Evolutionary conservation across 1,140 invertebrate genomes (phyloP), one percentile per base, ranked within the genome.

Genomic region (Heliconius himera): DNA sequence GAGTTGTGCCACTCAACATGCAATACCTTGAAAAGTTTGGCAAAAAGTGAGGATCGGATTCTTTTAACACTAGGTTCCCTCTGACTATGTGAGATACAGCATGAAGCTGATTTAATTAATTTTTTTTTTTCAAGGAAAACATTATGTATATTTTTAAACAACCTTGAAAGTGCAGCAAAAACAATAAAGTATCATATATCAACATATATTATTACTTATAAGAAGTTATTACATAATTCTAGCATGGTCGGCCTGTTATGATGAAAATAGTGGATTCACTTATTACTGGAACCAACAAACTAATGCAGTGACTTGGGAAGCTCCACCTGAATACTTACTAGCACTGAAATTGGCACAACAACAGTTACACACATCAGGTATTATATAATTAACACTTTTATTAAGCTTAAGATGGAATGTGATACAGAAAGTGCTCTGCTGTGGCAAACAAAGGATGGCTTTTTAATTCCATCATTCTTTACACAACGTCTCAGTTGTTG

Each of bases 281-380:
- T 95, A 95, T 81, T 95, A 95, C 77, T 95, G 94, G 94, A 94
- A 95, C 73, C 94, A 95, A 77, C 85, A 88, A 38, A 95, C 94
- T 1, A 95, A 95, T 89, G 91, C 90, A 8, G 94, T 95, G 8
- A 94, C 93, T 5, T 95, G 94, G 94, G 93, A 95, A 73, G 90
- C 94, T 8, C 94, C 94, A 29, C 90, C 93, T 0, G 94, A 94
- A 51, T 94, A 94, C 51, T 80, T 94, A 11, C 80, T 94, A 1
- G 92, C 92, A 1, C 74, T 94, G 2, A 93, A 93, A 78, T 70
- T 94, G 41, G 93, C 93, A 8, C 91, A 92, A 36, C 93, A 94
- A 56, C 93, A 94, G 26, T 83, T 94, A 71, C 76, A 88, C 46
- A 74, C 83, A 72, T 70, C 86, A 87, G 91, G 93, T 93, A 66